These are phyloP conservation scores for Melitaea athalia DNA, from an alignment of 2,888 invertebrate genomes.

Conservation along the genomic window DNA sequence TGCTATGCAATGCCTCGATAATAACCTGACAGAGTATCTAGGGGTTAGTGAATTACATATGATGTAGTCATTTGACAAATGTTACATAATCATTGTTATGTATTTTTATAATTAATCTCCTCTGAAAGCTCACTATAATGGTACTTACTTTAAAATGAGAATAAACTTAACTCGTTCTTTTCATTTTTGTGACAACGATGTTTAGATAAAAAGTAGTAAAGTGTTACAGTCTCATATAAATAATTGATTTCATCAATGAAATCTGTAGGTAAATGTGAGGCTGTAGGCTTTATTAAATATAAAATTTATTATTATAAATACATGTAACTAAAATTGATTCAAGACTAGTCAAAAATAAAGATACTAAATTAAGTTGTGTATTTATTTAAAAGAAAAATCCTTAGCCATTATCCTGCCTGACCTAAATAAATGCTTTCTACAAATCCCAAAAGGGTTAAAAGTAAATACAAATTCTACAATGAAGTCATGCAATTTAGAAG, in stretches of 20 bases:
- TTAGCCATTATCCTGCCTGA: neutral
- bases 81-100: constrained; percentile 18
- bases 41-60: constrained; percentile 28
- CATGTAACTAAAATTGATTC: constrained; percentile 56
- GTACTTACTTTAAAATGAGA: constrained; percentile 27
- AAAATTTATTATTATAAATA: constrained; percentile 18
- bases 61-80: constrained; percentile 19
- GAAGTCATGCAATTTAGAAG: too few species aligned
- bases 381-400: constrained; percentile 13
- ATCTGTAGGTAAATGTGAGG: constrained; percentile 18
- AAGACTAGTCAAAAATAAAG: constrained; percentile 70
- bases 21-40: constrained; percentile 21
- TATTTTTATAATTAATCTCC: constrained; percentile 17
- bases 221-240: constrained; percentile 18
- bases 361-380: constrained; percentile 40
- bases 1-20: constrained; percentile 6
- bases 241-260: neutral
- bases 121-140: constrained; percentile 22
- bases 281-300: constrained; percentile 26
- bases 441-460: too few species aligned
- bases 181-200: constrained; percentile 27
- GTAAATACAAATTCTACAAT: too few species aligned
- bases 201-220: constrained; percentile 19
- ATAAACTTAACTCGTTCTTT: constrained; percentile 18
- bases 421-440: neutral